Base-by-base conservation (phyloP, 2,888 invertebrate species). In the Biston stratarius region DNA sequence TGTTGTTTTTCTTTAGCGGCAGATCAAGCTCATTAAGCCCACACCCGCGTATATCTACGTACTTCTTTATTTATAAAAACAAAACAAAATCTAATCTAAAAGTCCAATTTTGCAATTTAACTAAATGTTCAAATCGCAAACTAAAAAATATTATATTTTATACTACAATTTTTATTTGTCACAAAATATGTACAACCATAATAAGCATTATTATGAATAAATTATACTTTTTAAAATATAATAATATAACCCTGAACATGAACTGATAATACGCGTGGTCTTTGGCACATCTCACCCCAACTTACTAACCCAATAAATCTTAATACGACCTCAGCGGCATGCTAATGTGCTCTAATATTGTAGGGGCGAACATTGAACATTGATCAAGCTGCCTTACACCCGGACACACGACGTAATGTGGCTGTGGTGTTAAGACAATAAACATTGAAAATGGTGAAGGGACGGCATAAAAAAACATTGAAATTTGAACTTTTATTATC, bases 311-410 rank as follows among this genome's bases (percentile, higher is more conserved):
- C 51, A 33, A 47, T 51, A 51, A 51, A 51, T 51, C 51, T 51
- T 34, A 36, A 51, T 36, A 34, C 34, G 51, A 34, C 34, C 51
- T n/a, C 51, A 51, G 48, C 48, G 48, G 51, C 34, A 51, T 51
- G 51, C 51, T 51, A 51, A 51, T 34, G n/a, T 34, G 51, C 8
- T n/a, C 51, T 34, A 51, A 51, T 51, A 51, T 8, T 8, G 51
- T n/a, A 36, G 51, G 51, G 51, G 51, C n/a, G 34, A 51, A 51
- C 45, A 45, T 14, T 45, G 45, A 45, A 14, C 45, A 45, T 45
- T 45, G 45, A 45, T 45, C 45, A 45, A 45, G 45, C 8, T 14
- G n/a, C 14, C 45, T 14, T n/a, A 14, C 14, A 11, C 5, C 45
- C 14, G 6, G 44, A 6, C 44, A n/a, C 14, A 45, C 44, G 14